Evolutionary conservation across 2,113 vertebrate species (phyloP).

Genomic region (Lagopus leucura): DNA sequence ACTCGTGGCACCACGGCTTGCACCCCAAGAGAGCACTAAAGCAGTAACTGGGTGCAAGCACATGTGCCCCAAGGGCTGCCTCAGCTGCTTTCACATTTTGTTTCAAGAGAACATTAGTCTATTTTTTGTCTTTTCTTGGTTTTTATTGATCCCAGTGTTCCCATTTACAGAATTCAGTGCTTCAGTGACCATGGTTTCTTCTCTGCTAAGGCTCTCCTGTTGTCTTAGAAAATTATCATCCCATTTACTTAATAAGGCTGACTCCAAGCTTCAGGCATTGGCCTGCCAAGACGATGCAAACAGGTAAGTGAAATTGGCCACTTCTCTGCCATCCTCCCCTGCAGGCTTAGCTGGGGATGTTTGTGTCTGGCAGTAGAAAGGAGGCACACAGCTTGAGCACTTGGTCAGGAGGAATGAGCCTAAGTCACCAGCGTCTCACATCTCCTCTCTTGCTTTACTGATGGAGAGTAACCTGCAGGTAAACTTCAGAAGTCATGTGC

Average conservation of each 20-base stretch:
- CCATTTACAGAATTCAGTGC: neutral
- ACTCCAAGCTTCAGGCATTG: neutral
- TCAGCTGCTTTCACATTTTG: neutral
- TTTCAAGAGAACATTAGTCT: neutral
- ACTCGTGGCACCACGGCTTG: neutral
- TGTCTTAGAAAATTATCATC: neutral
- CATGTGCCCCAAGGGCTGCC: neutral
- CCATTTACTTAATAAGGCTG: neutral
- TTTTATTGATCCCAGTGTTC: neutral
- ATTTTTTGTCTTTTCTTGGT: neutral
- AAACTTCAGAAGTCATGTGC: neutral
- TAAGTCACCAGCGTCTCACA: fast-evolving
- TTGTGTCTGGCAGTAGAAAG: neutral
- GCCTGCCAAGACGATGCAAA: neutral
- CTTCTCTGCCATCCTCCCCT: neutral
- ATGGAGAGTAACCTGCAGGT: neutral
- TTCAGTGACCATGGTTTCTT: neutral
- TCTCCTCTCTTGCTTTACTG: neutral
- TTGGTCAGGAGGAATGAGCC: neutral
- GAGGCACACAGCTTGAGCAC: neutral
- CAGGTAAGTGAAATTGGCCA: neutral
- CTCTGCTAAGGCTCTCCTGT: neutral
- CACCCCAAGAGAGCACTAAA: neutral
- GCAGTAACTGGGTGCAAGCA: neutral
- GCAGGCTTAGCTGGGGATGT: neutral